Base-by-base conservation (phyloP, 1,140 invertebrate genomes). In the Microplitis mediator region DNA sequence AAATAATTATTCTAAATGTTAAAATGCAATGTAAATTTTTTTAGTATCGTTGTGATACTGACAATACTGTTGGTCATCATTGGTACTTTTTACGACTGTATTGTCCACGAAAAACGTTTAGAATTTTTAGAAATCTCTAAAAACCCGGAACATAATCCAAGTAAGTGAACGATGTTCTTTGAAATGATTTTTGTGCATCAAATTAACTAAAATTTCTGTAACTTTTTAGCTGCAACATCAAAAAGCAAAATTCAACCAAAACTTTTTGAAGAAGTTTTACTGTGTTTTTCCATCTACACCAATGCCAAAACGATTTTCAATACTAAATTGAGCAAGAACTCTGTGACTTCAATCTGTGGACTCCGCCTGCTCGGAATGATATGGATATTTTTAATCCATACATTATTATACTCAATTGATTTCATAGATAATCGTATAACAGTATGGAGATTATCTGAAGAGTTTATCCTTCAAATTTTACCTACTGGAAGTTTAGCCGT, bases 371-470 rank as follows among this genome's bases (percentile, higher is more conserved):
- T 88, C 9, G 79, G 82, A 14, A 89, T 89, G 85, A 13, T 84
- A 4, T 89, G 87, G 87, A 82, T 89, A 11, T 80, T 88, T 11
- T 73, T 84, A 58, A 79, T 79, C 4, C 88, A 89, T 56, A 80
- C 82, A 4, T 58, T 85, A 6, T 87, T 82, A 75, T 89, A 85
- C 72, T 78, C 9, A 4, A 2, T 2, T 32, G 23, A 32, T 34
- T 34, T 8, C 4, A 8, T 67, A 83, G 86, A 84, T 39, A 87
- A 88, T 61, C 84, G 78, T 61, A 0, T 64, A 0, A 75, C 69
- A 74, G 50, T 72, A 4, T 83, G 74, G 67, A 77, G 83, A 62
- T 68, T 84, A 71, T 73, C 80, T 0, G 80, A 86, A 63, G 76
- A 74, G 13, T 78, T 86, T 34, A 50, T 70, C 0, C 52, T 76